phyloP scores from a whole-genome alignment of 2,888 invertebrate species.

The Campoletis raptor region DNA sequence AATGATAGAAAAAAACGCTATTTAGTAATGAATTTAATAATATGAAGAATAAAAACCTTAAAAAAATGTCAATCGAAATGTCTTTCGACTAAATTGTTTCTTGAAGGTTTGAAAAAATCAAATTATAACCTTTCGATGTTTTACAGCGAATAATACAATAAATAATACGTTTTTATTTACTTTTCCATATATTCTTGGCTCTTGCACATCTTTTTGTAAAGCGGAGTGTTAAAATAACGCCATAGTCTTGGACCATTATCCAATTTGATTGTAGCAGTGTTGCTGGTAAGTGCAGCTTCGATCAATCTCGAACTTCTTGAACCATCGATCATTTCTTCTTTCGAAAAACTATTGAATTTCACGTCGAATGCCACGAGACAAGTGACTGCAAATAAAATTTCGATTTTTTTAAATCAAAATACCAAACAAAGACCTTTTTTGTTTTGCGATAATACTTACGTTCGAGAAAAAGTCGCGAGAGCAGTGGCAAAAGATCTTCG shows the following conservation, averaged over 20 bases:
- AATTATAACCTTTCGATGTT: neutral
- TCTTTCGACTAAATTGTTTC: neutral
- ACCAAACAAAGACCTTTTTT: constrained; percentile 89
- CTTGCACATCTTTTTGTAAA: constrained; percentile 89
- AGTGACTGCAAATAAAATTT: constrained; percentile 87
- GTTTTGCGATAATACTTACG: constrained; percentile 85
- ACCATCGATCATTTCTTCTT: constrained; percentile 86
- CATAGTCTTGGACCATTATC: constrained; percentile 91
- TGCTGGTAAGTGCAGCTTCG: constrained; percentile 90
- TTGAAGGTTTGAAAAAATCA: neutral
- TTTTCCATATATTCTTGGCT: constrained; percentile 91
- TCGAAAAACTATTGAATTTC: constrained; percentile 89
- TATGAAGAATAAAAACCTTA: neutral
- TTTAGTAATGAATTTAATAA: too few relatives aligned
- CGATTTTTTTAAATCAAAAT: constrained; percentile 86
- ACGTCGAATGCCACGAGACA: constrained; percentile 90
- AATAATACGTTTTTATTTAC: constrained; percentile 80
- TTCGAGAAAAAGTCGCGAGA: constrained; percentile 92
- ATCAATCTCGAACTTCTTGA: constrained; percentile 90
- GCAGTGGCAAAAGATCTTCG: constrained; percentile 89
- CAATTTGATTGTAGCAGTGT: constrained; percentile 89
- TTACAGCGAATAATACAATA: constrained; percentile 5
- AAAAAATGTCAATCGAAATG: neutral
- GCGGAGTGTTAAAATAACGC: constrained; percentile 90
- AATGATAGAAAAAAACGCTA: neutral